A percentile compares a stretch with the other conserved stretches of the same genome.
These are phyloP conservation scores for Caenorhabditis doughertyi DNA, from an alignment of 2,888 invertebrate species.

Conservation along the genomic window DNA sequence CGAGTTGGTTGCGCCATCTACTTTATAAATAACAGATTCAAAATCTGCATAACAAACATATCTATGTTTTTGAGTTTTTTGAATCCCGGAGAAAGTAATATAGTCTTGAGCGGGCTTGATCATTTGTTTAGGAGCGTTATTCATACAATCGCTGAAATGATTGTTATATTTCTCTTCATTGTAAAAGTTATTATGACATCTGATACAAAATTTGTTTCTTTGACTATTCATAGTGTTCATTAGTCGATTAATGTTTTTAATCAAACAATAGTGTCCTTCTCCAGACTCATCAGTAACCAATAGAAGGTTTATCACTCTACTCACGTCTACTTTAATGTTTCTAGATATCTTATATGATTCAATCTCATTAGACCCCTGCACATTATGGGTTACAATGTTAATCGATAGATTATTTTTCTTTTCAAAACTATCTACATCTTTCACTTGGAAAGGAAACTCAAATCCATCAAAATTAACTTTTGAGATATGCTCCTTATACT, in stretches of 20 bases:
- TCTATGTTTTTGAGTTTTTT: slow-evolving; percentile 69
- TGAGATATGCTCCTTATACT: slow-evolving; percentile 58
- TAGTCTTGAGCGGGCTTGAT: not conserved
- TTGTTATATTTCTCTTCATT: not conserved
- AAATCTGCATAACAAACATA: slow-evolving; percentile 68
- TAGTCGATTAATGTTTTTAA: too few relatives aligned
- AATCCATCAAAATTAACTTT: slow-evolving; percentile 59
- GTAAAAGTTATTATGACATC: too few relatives aligned
- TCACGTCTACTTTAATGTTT: too few relatives aligned
- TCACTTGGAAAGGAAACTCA: slow-evolving; percentile 36
- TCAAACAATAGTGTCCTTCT: too few relatives aligned
- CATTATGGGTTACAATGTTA: slow-evolving; percentile 48
- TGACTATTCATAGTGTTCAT: too few relatives aligned
- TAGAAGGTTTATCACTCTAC: too few relatives aligned
- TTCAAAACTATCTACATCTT: slow-evolving; percentile 67
- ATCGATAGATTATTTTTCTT: slow-evolving; percentile 65
- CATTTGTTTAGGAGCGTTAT: slow-evolving; percentile 5
- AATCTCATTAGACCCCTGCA: too few relatives aligned
- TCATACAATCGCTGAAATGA: not conserved
- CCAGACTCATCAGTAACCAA: too few relatives aligned
- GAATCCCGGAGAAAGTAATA: not conserved
- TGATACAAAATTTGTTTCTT: too few relatives aligned
- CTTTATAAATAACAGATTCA: slow-evolving; percentile 63
- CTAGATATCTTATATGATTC: too few relatives aligned
- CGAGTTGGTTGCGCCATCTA: slow-evolving; percentile 16